Evolutionary conservation across 2,888 invertebrate genomes (phyloP).

Genomic region (Eudasyphora cyanicolor): DNA sequence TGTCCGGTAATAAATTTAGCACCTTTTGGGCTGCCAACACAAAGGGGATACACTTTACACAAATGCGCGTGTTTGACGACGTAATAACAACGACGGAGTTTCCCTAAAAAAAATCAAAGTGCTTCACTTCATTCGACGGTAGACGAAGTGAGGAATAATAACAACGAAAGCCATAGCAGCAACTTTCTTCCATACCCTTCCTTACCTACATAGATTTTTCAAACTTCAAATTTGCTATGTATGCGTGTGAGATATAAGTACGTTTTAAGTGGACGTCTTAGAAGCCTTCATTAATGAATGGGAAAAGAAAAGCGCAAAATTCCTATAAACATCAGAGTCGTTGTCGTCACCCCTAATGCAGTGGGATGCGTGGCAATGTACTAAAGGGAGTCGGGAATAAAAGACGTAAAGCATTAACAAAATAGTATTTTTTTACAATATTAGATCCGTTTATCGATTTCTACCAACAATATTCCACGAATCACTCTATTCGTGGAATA

Average conservation of each 20-base stretch:
- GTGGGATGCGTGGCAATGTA: background rate
- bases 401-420: too few species aligned
- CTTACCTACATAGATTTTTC: conserved; percentile 62
- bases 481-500: too few species aligned
- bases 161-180: background rate
- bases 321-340: background rate
- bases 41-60: conserved; percentile 77
- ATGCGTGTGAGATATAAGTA: conserved; percentile 50
- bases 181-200: background rate
- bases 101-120: background rate
- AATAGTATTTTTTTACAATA: too few species aligned
- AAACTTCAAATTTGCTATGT: conserved; percentile 59
- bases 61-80: conserved; percentile 64
- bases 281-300: conserved; percentile 38
- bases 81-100: conserved; percentile 9
- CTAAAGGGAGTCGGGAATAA: too few species aligned
- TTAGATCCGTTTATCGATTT: too few species aligned
- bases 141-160: too few species aligned
- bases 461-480: too few species aligned
- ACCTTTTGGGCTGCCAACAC: conserved; percentile 72
- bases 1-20: conserved; percentile 77
- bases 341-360: conserved; percentile 65
- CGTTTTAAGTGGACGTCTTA: conserved; percentile 41
- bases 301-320: conserved; percentile 33
- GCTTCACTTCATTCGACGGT: background rate